Evolutionary conservation across 2,888 invertebrate species (phyloP).

Genomic region (Latheticus oryzae): DNA sequence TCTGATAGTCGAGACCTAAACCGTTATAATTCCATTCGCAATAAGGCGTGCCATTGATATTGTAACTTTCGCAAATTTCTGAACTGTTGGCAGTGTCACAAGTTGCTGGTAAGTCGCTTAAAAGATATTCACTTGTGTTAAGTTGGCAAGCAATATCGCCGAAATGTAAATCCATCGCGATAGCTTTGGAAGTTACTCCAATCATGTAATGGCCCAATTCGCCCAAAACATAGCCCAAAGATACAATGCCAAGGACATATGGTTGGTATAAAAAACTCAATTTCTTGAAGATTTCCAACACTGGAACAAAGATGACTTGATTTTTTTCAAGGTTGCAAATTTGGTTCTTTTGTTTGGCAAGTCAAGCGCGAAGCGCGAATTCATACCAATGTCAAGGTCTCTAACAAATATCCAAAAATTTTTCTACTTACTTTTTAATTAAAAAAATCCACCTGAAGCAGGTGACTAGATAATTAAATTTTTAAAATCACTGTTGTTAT

Average conservation of each 20-base stretch:
- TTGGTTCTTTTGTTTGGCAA: too few species aligned
- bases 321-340: too few species aligned
- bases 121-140: constrained; percentile 71
- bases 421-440: too few species aligned
- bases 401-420: too few species aligned
- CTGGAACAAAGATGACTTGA: constrained; percentile 32
- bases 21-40: constrained; percentile 96
- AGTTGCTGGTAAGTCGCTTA: constrained; percentile 68
- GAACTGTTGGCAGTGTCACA: constrained; percentile 71
- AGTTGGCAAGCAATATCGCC: constrained; percentile 88
- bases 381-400: too few species aligned
- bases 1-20: constrained; percentile 90
- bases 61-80: constrained; percentile 69
- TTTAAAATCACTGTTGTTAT: too few species aligned
- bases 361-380: too few species aligned
- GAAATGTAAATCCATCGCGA: constrained; percentile 86
- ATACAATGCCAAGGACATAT: constrained; percentile 83
- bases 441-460: too few species aligned
- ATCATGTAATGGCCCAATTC: constrained; percentile 91
- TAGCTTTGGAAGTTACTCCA: constrained; percentile 88
- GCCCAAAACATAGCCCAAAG: constrained; percentile 86
- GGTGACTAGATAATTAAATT: too few species aligned
- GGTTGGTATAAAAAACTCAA: constrained; percentile 79
- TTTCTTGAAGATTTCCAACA: constrained; percentile 67
- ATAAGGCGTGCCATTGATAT: constrained; percentile 78